A percentile compares a stretch with the other conserved stretches of the same genome.
Evolutionary conservation across 2,797 vertebrate species (phyloP).

Genomic region (Nyctibius grandis): DNA sequence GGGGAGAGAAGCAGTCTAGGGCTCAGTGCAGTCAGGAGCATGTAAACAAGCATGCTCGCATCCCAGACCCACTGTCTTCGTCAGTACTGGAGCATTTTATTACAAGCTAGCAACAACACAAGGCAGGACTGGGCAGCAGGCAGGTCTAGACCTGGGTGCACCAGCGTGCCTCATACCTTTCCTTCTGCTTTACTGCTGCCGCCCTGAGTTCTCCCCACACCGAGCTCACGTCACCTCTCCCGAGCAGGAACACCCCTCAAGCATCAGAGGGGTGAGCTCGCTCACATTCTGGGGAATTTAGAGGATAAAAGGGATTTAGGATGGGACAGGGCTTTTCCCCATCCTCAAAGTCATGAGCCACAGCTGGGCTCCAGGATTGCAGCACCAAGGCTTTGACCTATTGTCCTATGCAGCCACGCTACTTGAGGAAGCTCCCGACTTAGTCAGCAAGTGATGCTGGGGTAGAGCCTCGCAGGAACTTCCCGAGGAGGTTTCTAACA

Average conservation of each 20-base stretch:
- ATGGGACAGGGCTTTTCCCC: background rate
- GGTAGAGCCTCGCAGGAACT: conserved; percentile 15
- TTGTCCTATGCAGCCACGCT: background rate
- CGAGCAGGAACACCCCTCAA: background rate
- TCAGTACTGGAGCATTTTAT: background rate
- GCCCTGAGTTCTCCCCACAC: background rate
- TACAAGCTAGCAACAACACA: background rate
- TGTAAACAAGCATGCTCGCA: accelerated
- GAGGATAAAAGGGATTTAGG: background rate
- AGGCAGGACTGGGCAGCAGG: background rate
- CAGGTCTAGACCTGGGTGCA: background rate
- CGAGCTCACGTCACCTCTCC: accelerated
- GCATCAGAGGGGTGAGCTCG: background rate
- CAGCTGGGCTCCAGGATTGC: background rate
- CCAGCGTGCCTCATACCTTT: no score
- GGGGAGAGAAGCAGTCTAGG: background rate
- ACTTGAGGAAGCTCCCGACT: background rate
- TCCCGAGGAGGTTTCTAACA: background rate
- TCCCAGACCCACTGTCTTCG: background rate
- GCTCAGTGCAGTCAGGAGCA: background rate
- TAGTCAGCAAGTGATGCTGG: background rate
- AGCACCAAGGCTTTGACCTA: background rate
- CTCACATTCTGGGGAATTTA: background rate
- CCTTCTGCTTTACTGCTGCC: background rate
- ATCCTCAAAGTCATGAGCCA: accelerated